Evolutionary conservation across 2,888 invertebrate species (phyloP).

Genomic region (Mythimna impura): DNA sequence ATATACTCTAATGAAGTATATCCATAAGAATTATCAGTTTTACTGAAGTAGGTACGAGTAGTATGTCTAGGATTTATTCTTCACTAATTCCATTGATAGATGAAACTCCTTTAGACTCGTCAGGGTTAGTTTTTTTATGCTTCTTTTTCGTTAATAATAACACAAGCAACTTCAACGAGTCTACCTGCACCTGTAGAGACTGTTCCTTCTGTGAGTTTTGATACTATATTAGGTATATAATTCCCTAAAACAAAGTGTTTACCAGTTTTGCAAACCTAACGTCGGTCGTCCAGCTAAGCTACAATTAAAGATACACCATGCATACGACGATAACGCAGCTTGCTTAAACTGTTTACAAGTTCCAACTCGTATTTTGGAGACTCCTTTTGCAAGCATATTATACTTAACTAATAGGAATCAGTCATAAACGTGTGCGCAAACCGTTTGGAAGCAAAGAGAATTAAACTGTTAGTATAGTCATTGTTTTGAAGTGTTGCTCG

Average conservation of each 20-base stretch:
- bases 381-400: not conserved
- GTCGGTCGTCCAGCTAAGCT: not conserved
- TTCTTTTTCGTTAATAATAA: no score
- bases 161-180: no score
- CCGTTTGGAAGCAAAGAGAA: not conserved
- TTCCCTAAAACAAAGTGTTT: no score
- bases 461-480: no score
- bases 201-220: no score
- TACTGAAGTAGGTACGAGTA: not conserved
- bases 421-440: not conserved
- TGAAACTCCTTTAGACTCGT: no score
- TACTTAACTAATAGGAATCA: not conserved
- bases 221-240: no score
- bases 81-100: not conserved
- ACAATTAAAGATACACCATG: not conserved
- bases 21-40: not conserved
- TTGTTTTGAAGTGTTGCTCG: not conserved
- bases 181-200: no score
- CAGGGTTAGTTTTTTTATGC: no score
- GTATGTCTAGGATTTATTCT: not conserved
- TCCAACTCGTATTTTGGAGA: not conserved
- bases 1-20: slow-evolving; percentile 1
- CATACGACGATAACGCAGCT: not conserved
- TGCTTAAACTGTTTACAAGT: not conserved
- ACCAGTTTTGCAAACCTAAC: no score